These are phyloP conservation scores for Sparus aurata DNA, from an alignment of 2,797 vertebrate species.

Conservation along the genomic window DNA sequence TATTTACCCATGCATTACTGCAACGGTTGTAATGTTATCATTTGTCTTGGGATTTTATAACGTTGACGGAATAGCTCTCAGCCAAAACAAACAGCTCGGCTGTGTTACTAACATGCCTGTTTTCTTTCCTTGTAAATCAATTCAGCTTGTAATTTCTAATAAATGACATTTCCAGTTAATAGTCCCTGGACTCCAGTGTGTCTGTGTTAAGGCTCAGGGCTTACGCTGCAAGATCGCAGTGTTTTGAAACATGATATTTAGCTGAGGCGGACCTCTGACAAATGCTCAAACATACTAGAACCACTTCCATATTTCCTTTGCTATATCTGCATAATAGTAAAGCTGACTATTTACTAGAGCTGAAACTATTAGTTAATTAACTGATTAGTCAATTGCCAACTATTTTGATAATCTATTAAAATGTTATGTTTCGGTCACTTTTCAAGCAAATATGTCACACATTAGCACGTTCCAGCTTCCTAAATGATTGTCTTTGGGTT, in stretches of 20 bases:
- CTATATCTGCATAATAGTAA: not conserved
- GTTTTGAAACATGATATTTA: constrained; percentile 54
- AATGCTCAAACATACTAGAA: not conserved
- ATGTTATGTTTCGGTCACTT: too few relatives aligned
- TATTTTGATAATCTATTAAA: too few relatives aligned
- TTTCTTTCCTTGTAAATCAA: constrained; percentile 75
- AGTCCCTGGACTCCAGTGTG: constrained; percentile 46
- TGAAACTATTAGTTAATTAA: too few relatives aligned
- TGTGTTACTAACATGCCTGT: constrained; percentile 65
- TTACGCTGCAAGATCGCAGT: constrained; percentile 19
- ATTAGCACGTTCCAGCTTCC: too few relatives aligned
- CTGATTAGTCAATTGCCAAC: too few relatives aligned
- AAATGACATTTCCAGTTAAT: constrained; percentile 74
- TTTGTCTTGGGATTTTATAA: constrained; percentile 71
- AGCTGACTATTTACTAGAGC: too few relatives aligned
- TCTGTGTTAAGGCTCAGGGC: constrained; percentile 32
- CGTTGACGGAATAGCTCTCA: constrained; percentile 62
- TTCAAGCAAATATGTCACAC: too few relatives aligned
- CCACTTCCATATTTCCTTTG: constrained; percentile 31
- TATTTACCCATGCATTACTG: constrained; percentile 63
- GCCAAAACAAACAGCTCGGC: constrained; percentile 68
- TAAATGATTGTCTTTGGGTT: too few relatives aligned
- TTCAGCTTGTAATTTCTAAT: constrained; percentile 75
- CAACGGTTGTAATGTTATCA: constrained; percentile 68
- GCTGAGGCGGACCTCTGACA: constrained; percentile 14